These are phyloP conservation scores for Osedax fenrisi DNA, from an alignment of 2,888 invertebrate species.

Conservation along the genomic window DNA sequence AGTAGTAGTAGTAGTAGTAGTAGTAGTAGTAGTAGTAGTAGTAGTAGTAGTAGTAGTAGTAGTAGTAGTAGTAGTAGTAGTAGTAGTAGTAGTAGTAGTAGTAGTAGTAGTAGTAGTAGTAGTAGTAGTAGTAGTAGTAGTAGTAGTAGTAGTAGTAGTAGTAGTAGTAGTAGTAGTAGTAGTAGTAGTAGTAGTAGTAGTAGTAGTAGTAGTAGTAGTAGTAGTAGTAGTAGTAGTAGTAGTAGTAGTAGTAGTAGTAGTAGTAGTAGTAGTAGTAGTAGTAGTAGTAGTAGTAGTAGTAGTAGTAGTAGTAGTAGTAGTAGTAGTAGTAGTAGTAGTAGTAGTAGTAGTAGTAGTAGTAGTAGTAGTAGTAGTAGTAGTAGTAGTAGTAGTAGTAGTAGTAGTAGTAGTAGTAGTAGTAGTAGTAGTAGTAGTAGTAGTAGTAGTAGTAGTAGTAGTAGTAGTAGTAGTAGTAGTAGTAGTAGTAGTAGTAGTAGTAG, in stretches of 20 bases:
- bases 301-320: neutral
- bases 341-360: conserved; percentile 2
- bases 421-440: neutral
- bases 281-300: neutral
- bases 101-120: too few relatives aligned
- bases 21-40: too few relatives aligned
- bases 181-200: neutral
- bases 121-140: too few relatives aligned
- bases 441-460: neutral
- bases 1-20: too few relatives aligned
- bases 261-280: neutral
- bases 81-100: too few relatives aligned
- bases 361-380: neutral
- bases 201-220: neutral
- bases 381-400: neutral
- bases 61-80: too few relatives aligned
- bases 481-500: too few relatives aligned
- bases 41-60: too few relatives aligned
- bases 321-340: neutral
- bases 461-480: neutral
- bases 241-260: neutral
- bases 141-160: too few relatives aligned
- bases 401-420: neutral
- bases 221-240: conserved; percentile 2
- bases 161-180: neutral